These are phyloP conservation scores for Yponomeuta plumbellus DNA, from an alignment of 2,888 invertebrate species.

Conservation along the genomic window DNA sequence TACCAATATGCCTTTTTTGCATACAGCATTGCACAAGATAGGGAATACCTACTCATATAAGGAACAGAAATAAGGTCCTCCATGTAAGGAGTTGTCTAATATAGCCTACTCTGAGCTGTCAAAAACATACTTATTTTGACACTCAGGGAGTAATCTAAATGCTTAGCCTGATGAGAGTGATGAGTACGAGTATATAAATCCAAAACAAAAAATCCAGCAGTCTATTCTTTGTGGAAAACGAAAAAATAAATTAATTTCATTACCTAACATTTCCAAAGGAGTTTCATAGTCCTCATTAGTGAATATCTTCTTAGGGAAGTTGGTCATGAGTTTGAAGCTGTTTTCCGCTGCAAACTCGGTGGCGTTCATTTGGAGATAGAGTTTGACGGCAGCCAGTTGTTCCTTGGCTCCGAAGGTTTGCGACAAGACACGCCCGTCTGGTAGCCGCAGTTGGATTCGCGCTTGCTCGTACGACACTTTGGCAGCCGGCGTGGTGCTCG, in stretches of 20 bases:
- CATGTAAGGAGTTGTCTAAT: too few relatives aligned
- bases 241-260: background rate
- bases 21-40: too few relatives aligned
- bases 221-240: background rate
- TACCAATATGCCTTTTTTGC: too few relatives aligned
- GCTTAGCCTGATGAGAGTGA: too few relatives aligned
- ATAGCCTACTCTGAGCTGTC: too few relatives aligned
- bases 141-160: too few relatives aligned
- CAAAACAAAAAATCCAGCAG: too few relatives aligned
- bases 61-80: too few relatives aligned
- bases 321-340: conserved; percentile 91
- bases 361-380: conserved; percentile 89
- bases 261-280: conserved; percentile 89
- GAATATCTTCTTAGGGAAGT: conserved; percentile 93
- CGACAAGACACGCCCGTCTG: conserved; percentile 55
- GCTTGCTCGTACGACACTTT: conserved; percentile 50
- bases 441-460: conserved; percentile 55
- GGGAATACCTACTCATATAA: too few relatives aligned
- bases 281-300: conserved; percentile 90
- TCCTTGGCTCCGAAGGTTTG: conserved; percentile 84
- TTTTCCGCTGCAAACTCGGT: conserved; percentile 79
- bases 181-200: too few relatives aligned
- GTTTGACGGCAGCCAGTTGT: conserved; percentile 88
- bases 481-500: conserved; percentile 37
- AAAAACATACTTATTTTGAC: too few relatives aligned